Evolutionary conservation across 1,140 invertebrate genomes (phyloP).

Genomic region (Bombus confusus): DNA sequence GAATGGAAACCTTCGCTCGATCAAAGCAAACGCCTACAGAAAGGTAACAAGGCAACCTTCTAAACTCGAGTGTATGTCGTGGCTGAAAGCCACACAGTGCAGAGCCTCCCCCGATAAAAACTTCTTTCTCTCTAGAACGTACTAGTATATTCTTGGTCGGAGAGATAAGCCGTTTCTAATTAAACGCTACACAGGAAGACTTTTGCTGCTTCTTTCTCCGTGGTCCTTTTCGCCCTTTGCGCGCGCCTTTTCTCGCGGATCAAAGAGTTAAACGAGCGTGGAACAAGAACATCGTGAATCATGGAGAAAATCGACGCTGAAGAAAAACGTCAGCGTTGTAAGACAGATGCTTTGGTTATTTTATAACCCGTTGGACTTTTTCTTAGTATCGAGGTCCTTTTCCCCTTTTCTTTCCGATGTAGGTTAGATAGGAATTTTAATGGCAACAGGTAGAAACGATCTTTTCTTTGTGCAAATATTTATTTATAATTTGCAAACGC

Average conservation of each 20-base stretch:
- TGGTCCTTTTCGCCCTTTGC: neutral
- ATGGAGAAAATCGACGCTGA: neutral
- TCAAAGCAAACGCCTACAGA: conserved; percentile 23
- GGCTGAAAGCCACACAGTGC: conserved; percentile 21
- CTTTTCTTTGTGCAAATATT: too few relatives aligned
- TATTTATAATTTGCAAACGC: too few relatives aligned
- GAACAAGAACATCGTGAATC: neutral
- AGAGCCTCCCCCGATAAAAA: conserved; percentile 52
- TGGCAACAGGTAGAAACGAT: too few relatives aligned
- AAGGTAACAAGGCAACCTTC: conserved; percentile 52
- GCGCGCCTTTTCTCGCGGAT: neutral
- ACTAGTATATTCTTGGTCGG: conserved; percentile 25
- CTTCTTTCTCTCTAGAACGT: conserved; percentile 11
- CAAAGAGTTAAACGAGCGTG: neutral
- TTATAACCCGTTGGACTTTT: too few relatives aligned
- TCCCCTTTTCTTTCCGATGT: too few relatives aligned
- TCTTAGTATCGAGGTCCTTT: too few relatives aligned
- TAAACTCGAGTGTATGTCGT: conserved; percentile 24
- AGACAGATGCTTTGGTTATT: too few relatives aligned
- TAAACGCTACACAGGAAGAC: conserved; percentile 63
- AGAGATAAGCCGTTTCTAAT: conserved; percentile 67
- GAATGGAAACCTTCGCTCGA: conserved; percentile 43
- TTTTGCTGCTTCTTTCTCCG: conserved; percentile 18
- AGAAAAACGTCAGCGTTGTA: neutral
- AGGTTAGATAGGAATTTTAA: too few relatives aligned